These are phyloP conservation scores for Malaclemys terrapin DNA, from an alignment of 2,113 vertebrate species.

Conservation along the genomic window DNA sequence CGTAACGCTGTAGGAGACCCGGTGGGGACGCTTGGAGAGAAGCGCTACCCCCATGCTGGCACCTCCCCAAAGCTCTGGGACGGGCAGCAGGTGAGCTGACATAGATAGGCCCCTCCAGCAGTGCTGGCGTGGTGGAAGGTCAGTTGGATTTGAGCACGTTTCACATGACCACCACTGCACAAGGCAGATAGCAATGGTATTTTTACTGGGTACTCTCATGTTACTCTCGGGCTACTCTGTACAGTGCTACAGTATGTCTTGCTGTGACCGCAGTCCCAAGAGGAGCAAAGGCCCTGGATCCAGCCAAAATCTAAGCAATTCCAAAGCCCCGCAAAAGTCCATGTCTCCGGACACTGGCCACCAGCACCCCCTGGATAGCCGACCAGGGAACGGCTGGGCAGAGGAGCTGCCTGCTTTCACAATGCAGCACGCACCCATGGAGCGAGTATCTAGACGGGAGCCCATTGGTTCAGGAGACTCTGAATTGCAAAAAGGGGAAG, in stretches of 20 bases:
- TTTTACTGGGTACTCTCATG: background rate
- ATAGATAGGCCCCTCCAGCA: background rate
- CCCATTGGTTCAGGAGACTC: background rate
- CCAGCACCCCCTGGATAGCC: background rate
- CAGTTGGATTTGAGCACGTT: background rate
- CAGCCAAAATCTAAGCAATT: background rate
- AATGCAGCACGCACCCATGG: too few species aligned
- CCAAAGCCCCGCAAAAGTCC: background rate
- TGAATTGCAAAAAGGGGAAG: background rate
- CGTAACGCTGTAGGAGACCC: background rate
- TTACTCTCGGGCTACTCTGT: background rate
- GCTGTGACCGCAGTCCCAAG: background rate
- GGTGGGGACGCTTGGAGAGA: background rate
- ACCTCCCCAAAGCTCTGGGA: background rate
- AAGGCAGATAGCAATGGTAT: too few species aligned
- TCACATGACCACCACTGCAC: background rate
- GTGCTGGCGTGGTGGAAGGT: rapidly evolving
- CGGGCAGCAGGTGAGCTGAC: background rate
- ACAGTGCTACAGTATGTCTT: background rate
- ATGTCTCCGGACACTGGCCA: background rate
- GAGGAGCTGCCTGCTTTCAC: too few species aligned
- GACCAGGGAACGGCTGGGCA: rapidly evolving
- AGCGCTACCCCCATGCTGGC: background rate
- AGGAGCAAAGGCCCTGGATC: rapidly evolving
- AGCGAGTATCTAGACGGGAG: background rate